phyloP scores from a whole-genome alignment of 2,888 invertebrate species.

The Hesperia comma region DNA sequence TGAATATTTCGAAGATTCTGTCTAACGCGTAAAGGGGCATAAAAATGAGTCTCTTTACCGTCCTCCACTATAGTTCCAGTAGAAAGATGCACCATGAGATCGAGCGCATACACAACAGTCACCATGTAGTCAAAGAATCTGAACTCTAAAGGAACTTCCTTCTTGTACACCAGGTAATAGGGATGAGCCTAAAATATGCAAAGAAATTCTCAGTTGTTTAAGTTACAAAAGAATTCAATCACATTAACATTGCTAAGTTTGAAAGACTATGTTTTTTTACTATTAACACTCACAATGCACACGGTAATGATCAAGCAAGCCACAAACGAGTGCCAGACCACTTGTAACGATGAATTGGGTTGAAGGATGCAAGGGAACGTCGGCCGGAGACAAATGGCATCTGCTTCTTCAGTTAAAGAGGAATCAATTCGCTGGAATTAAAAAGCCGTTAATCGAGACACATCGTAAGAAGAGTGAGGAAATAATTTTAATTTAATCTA shows the following conservation, averaged over 20 bases:
- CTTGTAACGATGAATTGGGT: constrained; percentile 64
- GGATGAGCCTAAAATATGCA: constrained; percentile 59
- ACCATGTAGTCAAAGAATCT: constrained; percentile 64
- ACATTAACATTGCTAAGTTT: too few relatives aligned
- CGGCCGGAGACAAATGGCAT: constrained; percentile 68
- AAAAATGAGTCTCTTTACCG: constrained; percentile 49
- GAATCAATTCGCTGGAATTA: constrained; percentile 58
- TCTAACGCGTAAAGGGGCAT: too few relatives aligned
- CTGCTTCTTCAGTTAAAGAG: constrained; percentile 64
- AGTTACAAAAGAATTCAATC: neutral
- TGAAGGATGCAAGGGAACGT: constrained; percentile 74
- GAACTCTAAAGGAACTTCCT: constrained; percentile 55
- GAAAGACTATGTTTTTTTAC: too few relatives aligned
- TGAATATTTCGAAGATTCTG: too few relatives aligned
- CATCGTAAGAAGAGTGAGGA: too few relatives aligned
- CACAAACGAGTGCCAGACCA: constrained; percentile 61
- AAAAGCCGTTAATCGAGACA: neutral
- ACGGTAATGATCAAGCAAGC: constrained; percentile 57
- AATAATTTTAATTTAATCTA: neutral
- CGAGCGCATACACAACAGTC: constrained; percentile 57
- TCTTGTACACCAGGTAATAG: constrained; percentile 61
- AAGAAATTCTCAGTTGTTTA: neutral
- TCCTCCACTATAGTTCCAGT: constrained; percentile 72
- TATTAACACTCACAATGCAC: constrained; percentile 57
- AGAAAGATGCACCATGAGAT: constrained; percentile 65